Conservation (phyloP, 2,888 invertebrate genomes). For the Petrolisthes cinctipes region DNA sequence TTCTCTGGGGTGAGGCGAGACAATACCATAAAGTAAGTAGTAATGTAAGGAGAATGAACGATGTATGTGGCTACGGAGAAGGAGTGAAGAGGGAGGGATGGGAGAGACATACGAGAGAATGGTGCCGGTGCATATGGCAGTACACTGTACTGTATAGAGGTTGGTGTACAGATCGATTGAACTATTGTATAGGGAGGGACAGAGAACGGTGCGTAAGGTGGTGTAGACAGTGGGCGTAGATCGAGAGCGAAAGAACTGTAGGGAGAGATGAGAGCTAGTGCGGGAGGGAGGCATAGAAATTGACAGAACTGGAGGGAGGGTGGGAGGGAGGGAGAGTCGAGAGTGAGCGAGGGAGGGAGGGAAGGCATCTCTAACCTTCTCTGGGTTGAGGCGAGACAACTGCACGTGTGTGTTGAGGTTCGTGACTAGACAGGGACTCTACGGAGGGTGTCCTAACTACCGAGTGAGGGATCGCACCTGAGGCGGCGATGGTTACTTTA, state of each 20-base stretch:
- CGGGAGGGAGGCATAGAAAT: neutral
- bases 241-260: neutral
- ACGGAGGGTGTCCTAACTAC: constrained; percentile 67
- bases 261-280: neutral
- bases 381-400: constrained; percentile 67
- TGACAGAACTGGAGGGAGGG: neutral
- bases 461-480: constrained; percentile 62
- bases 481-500: constrained; percentile 56
- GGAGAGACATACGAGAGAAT: too few relatives aligned
- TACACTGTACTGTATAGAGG: too few relatives aligned
- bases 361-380: constrained; percentile 67
- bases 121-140: too few relatives aligned
- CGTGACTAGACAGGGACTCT: constrained; percentile 69
- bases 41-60: too few relatives aligned
- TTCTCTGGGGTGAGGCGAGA: too few relatives aligned
- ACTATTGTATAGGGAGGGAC: neutral
- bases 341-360: neutral
- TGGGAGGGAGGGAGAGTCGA: neutral
- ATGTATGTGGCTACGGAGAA: too few relatives aligned
- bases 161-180: too few relatives aligned
- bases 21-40: too few relatives aligned
- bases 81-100: too few relatives aligned
- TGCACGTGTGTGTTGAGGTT: constrained; percentile 68
- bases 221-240: neutral
- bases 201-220: neutral